Evolutionary conservation across 2,888 invertebrate species (phyloP), one percentile per base, ranked within the genome.

Genomic region (Caenorhabditis uteleia): DNA sequence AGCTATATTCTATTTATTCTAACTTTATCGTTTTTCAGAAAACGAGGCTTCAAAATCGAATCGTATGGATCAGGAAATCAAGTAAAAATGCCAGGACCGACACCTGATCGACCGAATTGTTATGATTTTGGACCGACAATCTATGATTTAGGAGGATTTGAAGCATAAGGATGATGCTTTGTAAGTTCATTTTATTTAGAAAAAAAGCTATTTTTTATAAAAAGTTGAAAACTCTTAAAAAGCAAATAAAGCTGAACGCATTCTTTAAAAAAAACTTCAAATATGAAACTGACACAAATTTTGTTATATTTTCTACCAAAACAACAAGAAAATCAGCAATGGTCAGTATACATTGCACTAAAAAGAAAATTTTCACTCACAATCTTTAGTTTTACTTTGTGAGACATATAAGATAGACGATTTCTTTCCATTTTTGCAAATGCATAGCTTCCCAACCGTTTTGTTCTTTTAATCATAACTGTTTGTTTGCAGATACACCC

Each of bases 21-120:
- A 44, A 16, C 8, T 29, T 2, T 18, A 8, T 25, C 12, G 23
- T 27, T 49, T 75, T 84, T 58, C 84, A 91, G 93, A 54, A 98
- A 98, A 87, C 95, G 95, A 83, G 97, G 97, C 14, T 97, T 92
- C 84, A 90, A 90, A 83, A 95, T 99, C 0, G 59, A 73, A 34
- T 84, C 84, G 1, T 83, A 79, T 45, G 87, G 87, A 5, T 85
- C 86, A n/a, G 87, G 87, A 31, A 85, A 78, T 56, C 85, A 86
- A 86, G 97, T 98, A 1, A 98, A 98, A 85, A 87, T 99, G 56
- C 98, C 98, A 7, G 98, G 98, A 33, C 89, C 91, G 44, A 89
- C 95, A 8, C 90, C 91, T 0, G 71, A 74, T 46, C 64, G 62
- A 16, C 75, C 75, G 5, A 75, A 75, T 46, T 75, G 75, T 26